Evolutionary conservation across 2,113 vertebrate genomes (phyloP).

Genomic region (Pycnonotus jocosus): DNA sequence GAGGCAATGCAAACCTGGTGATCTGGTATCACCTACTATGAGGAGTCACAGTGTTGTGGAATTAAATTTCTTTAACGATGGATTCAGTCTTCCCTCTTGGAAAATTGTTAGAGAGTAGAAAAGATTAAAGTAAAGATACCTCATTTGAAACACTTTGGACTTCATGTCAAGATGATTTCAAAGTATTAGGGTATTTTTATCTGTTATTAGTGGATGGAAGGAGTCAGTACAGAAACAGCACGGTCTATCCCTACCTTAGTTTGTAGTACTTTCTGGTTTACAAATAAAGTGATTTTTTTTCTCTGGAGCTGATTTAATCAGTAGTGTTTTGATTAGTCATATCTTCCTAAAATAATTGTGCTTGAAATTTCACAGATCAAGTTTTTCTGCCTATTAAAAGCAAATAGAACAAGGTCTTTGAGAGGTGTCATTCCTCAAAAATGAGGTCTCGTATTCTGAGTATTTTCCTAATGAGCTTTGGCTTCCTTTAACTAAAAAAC

Average conservation of each 20-base stretch:
- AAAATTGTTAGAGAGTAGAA: not conserved
- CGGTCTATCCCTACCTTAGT: not conserved
- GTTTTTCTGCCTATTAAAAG: not conserved
- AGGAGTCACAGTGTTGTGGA: not conserved
- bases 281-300: not conserved
- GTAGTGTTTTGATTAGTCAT: not conserved
- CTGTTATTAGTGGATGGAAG: not conserved
- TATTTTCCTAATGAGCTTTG: not conserved
- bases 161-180: not conserved
- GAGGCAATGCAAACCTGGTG: not conserved
- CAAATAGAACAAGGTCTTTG: not conserved
- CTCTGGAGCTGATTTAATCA: not conserved
- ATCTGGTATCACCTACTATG: fast-evolving
- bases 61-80: not conserved
- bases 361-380: not conserved
- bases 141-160: not conserved
- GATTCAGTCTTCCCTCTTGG: not conserved
- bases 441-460: not conserved
- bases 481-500: not conserved
- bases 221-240: not conserved
- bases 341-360: not conserved
- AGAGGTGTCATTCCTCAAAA: not conserved
- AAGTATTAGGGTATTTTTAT: not conserved
- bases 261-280: not conserved
- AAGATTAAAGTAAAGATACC: not conserved